Evolutionary conservation across 1,140 invertebrate species (phyloP).

Genomic region (Cepaea nemoralis): DNA sequence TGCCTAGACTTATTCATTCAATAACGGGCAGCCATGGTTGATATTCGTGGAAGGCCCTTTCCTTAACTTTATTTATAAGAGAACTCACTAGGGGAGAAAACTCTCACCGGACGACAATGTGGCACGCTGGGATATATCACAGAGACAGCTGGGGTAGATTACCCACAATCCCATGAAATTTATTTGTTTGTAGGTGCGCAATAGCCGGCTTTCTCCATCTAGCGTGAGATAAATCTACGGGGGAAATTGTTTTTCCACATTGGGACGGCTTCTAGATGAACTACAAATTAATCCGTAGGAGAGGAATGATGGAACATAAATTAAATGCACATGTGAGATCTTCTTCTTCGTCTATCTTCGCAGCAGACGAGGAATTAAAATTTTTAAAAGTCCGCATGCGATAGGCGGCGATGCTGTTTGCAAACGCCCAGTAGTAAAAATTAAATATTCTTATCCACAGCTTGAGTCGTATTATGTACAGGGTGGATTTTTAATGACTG

Average conservation of each 20-base stretch:
- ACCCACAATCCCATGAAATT: background rate
- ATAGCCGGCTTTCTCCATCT: background rate
- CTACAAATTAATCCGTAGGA: conserved; percentile 1
- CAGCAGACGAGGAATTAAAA: too few relatives aligned
- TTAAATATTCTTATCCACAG: too few relatives aligned
- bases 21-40: background rate
- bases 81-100: background rate
- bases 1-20: background rate
- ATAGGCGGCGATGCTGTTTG: too few relatives aligned
- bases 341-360: too few relatives aligned
- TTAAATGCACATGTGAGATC: background rate
- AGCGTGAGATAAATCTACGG: background rate
- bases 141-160: conserved; percentile 3
- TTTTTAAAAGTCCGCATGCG: too few relatives aligned
- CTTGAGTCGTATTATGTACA: too few relatives aligned
- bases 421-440: too few relatives aligned
- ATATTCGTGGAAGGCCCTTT: background rate
- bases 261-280: background rate
- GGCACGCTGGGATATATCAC: conserved; percentile 5
- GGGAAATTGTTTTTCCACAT: conserved; percentile 16
- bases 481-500: too few relatives aligned
- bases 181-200: background rate
- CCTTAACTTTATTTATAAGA: background rate
- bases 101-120: background rate
- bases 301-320: background rate